Conservation (phyloP, 2,797 vertebrate genomes). For the Lacerta viridis region DNA sequence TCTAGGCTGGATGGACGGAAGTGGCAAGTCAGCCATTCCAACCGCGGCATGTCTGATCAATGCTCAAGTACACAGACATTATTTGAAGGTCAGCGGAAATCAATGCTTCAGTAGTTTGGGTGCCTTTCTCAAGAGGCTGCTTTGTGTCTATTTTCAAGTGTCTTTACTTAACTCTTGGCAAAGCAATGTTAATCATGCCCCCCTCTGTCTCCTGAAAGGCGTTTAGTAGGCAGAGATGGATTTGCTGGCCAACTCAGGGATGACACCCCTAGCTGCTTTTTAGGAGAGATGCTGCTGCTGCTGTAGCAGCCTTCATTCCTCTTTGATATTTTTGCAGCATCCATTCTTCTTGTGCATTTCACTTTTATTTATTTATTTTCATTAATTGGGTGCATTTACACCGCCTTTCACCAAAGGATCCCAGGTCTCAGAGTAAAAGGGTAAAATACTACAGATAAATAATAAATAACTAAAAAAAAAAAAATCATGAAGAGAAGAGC, state of each 20-base stretch:
- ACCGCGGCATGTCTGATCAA: neutral
- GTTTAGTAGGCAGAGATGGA: neutral
- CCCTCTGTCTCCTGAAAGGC: neutral
- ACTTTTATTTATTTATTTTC: too few species aligned
- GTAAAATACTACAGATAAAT: too few species aligned
- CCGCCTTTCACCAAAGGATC: too few species aligned
- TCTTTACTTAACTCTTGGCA: neutral
- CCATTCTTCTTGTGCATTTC: too few species aligned
- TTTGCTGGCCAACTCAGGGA: neutral
- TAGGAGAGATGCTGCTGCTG: neutral
- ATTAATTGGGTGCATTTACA: too few species aligned
- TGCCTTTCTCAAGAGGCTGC: neutral
- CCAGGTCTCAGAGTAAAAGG: too few species aligned
- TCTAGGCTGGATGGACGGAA: neutral
- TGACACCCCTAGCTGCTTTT: neutral
- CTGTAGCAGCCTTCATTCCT: neutral
- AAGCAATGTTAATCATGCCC: neutral
- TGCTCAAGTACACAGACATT: constrained; percentile 4
- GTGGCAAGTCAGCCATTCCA: constrained; percentile 21
- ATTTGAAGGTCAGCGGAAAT: constrained; percentile 24
- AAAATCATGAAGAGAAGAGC: too few species aligned
- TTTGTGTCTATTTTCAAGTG: neutral
- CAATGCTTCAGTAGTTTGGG: constrained; percentile 4
- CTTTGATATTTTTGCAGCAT: neutral
- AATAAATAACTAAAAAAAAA: too few species aligned